Evolutionary conservation across 64 coral and sea anemone species (phyloP).

Genomic region (Cladopsammia gracilis): DNA sequence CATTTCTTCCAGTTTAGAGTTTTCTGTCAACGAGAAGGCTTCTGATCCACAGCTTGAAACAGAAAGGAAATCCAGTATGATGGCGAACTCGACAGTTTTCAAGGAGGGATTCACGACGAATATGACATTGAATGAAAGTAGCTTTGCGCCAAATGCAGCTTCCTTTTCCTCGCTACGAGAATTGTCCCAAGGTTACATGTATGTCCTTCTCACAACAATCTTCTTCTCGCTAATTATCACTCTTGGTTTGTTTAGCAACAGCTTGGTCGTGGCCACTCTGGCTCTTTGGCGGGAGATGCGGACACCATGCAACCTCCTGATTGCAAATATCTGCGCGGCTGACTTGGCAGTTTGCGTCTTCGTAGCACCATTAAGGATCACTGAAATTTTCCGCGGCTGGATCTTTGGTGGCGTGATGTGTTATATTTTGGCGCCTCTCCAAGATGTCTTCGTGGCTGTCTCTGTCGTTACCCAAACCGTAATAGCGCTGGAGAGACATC

Average conservation of each 20-base stretch:
- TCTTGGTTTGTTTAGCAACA: constrained; percentile 43
- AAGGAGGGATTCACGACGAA: no score
- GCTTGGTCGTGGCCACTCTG: constrained; percentile 66
- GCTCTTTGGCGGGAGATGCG: constrained; percentile 65
- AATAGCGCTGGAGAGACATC: constrained; percentile 78
- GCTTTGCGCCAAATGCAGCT: no score
- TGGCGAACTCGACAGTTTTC: no score
- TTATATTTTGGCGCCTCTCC: constrained; percentile 57
- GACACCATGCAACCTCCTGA: constrained; percentile 77
- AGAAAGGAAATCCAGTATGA: no score
- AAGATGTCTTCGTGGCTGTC: constrained; percentile 80
- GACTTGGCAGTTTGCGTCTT: constrained; percentile 75
- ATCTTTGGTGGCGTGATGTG: constrained; percentile 71
- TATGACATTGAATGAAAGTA: background rate
- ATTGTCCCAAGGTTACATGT: background rate
- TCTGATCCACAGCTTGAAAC: no score
- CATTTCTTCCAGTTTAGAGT: no score
- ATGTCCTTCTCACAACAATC: constrained; percentile 6
- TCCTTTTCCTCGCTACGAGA: background rate
- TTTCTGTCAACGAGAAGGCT: no score
- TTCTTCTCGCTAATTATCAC: constrained; percentile 53
- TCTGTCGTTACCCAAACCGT: constrained; percentile 79
- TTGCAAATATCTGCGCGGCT: constrained; percentile 83
- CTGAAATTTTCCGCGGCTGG: constrained; percentile 59
- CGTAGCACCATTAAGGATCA: constrained; percentile 57